A percentile compares a stretch with the other conserved stretches of the same genome.
Evolutionary conservation across 1,140 invertebrate species (phyloP).

Genomic region (Lepidurus couesii): DNA sequence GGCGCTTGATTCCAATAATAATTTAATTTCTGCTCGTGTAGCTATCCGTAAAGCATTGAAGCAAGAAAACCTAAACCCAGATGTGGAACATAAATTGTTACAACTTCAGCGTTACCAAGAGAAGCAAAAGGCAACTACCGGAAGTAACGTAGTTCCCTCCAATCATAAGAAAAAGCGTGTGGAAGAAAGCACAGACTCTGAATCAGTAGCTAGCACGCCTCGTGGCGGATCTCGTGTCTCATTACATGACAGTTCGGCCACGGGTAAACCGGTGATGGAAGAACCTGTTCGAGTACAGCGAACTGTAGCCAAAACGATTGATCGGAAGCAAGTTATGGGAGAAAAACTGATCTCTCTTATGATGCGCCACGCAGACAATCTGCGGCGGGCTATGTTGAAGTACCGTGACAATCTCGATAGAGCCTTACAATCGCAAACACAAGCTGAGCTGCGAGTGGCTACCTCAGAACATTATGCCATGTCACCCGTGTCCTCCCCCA

Average conservation of each 20-base stretch:
- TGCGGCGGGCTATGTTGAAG: constrained; percentile 90
- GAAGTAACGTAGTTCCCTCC: background rate
- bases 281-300: constrained; percentile 27
- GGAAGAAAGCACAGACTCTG: background rate
- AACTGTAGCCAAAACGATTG: constrained; percentile 40
- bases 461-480: background rate
- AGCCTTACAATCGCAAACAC: constrained; percentile 82
- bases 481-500: background rate
- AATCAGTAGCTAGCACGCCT: background rate
- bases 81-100: constrained; percentile 85
- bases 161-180: constrained; percentile 2
- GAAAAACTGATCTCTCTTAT: constrained; percentile 57
- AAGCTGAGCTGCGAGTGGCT: constrained; percentile 47
- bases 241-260: constrained; percentile 10
- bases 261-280: constrained; percentile 24
- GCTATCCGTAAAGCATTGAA: constrained; percentile 75
- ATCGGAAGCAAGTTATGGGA: constrained; percentile 48
- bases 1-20: constrained; percentile 25
- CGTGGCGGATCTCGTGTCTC: background rate
- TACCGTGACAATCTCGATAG: constrained; percentile 84
- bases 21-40: constrained; percentile 44
- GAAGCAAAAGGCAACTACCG: constrained; percentile 56
- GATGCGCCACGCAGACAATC: constrained; percentile 78
- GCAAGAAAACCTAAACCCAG: constrained; percentile 81
- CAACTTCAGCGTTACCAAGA: constrained; percentile 82